Percentiles rank a stretch among this genome's conserved stretches.
These are phyloP conservation scores for Morone saxatilis DNA, from an alignment of 2,113 vertebrate genomes.

Conservation along the genomic window DNA sequence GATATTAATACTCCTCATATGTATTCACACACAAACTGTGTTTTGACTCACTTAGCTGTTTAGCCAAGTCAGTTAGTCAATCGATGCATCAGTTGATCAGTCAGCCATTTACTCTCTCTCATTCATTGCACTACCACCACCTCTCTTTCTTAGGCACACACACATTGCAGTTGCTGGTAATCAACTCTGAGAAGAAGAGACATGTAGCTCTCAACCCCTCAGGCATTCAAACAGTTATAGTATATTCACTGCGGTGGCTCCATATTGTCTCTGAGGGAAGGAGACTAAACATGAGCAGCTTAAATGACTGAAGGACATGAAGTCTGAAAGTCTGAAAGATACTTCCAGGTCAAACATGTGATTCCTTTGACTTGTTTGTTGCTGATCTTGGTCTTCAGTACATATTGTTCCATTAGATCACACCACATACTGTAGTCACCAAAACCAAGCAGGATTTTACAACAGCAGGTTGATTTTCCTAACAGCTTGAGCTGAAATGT, in stretches of 20 bases:
- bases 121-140: not conserved
- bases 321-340: not conserved
- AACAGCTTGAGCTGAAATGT: constrained; percentile 33
- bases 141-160: not conserved
- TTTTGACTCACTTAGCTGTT: constrained; percentile 10
- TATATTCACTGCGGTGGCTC: constrained; percentile 24
- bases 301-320: constrained; percentile 2
- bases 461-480: constrained; percentile 23
- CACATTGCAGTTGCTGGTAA: constrained; percentile 20
- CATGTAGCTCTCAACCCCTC: constrained; percentile 7
- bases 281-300: constrained; percentile 31
- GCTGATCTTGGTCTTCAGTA: not conserved
- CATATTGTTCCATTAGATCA: constrained; percentile 19
- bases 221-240: constrained; percentile 12
- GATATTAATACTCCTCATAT: constrained; percentile 8
- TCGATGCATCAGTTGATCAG: constrained; percentile 16
- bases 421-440: not conserved
- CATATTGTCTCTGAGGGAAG: constrained; percentile 13
- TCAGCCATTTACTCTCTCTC: not conserved
- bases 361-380: not conserved
- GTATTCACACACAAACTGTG: constrained; percentile 11
- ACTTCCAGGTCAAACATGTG: not conserved
- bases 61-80: not conserved
- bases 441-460: constrained; percentile 8
- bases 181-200: constrained; percentile 22